Evolutionary conservation across 2,113 vertebrate genomes (phyloP), one percentile per base, ranked within the genome.

Genomic region (Pluvianellus socialis): DNA sequence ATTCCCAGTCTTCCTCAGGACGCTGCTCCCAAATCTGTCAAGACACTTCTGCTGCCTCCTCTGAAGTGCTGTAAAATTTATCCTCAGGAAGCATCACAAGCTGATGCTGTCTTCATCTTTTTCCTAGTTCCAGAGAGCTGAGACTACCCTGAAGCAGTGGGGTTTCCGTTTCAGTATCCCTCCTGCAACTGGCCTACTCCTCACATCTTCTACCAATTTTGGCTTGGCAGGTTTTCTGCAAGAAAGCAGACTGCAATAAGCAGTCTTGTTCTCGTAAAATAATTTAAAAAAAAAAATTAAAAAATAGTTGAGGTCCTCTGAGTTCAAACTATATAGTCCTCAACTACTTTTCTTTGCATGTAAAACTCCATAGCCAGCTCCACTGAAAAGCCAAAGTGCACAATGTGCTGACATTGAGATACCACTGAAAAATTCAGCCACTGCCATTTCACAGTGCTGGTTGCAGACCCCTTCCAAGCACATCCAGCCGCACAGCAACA

Each of bases 401-500:
- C 22, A 45, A 5, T 4, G 21, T 47, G 58, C 61, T 8, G 1
- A n/a, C 1, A 1, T 18, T 1, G 6, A 80, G 14, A 15, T 50
- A 83, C 18, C 9, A 3, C 28, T 65, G 38, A 63, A 91, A 35
- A 92, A n/a, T 27, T 52, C 73, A 65, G 26, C 5, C 59, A 11
- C 55, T 47, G 42, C 12, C 23, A 11, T 52, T 91, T 58, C 47
- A 35, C 49, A 68, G 24, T 0, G 0, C 3, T 66, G 55, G 38
- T 8, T 49, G 32, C 4, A 3, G 18, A 73, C 7, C 4, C 50
- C 42, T 61, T 47, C 79, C 50, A 24, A 71, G 55, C 28, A 79
- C 6, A 1, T 1, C 12, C 8, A 9, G 21, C 30, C 45, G 45
- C 30, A 35, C 0, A 0, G 28, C 83, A 74, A 6, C 32, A 38